Evolutionary conservation across 2,113 vertebrate genomes (phyloP).

Genomic region (Acrocephalus kingi): DNA sequence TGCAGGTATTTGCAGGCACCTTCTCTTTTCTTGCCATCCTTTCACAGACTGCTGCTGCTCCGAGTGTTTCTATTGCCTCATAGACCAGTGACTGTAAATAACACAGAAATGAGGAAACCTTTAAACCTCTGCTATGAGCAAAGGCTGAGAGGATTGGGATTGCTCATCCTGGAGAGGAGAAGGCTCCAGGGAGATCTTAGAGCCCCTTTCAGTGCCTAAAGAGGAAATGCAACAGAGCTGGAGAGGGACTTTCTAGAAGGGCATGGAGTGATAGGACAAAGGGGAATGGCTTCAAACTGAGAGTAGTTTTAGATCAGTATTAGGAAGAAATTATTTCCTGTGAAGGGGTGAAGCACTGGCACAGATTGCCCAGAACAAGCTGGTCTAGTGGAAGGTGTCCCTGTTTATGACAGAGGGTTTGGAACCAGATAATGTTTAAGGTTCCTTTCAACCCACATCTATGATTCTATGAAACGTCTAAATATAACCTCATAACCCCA

Average conservation of each 20-base stretch:
- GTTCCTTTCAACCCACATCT: not conserved
- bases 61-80: not conserved
- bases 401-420: not conserved
- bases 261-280: not conserved
- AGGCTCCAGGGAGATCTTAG: not conserved
- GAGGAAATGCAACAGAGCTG: not conserved
- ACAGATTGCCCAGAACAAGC: not conserved
- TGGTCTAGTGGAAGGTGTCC: not conserved
- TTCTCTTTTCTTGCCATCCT: not conserved
- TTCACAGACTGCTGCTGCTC: not conserved
- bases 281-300: not conserved
- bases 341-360: not conserved
- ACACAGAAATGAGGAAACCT: not conserved
- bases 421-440: not conserved
- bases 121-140: not conserved
- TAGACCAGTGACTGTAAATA: not conserved
- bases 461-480: not conserved
- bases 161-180: not conserved
- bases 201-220: not conserved
- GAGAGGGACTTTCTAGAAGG: not conserved
- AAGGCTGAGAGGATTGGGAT: not conserved
- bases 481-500: not conserved
- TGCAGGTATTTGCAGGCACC: not conserved
- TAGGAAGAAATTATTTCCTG: not conserved
- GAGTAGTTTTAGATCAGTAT: not conserved